phyloP scores from a whole-genome alignment of 2,888 invertebrate genomes.

The Drosophila fungiperda region DNA sequence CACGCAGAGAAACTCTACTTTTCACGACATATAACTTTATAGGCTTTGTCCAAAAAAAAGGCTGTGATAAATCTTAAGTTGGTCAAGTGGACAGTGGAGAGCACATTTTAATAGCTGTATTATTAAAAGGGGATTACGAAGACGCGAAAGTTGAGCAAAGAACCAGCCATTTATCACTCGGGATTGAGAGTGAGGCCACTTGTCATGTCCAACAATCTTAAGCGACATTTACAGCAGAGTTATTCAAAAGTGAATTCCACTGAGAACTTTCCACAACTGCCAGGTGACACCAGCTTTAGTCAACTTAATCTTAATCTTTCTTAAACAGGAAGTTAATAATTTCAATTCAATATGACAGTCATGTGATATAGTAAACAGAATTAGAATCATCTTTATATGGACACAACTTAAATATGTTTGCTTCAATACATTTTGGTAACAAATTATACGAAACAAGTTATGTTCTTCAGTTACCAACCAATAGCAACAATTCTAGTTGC shows the following conservation, averaged over 20 bases:
- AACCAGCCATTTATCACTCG: constrained; percentile 45
- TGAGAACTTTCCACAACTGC: not conserved
- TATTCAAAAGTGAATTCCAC: not conserved
- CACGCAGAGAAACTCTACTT: constrained; percentile 64
- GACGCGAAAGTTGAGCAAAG: constrained; percentile 56
- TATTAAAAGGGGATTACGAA: constrained; percentile 58
- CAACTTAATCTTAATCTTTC: not conserved
- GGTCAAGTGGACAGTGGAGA: constrained; percentile 27
- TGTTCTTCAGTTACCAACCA: not conserved
- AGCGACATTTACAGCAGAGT: constrained; percentile 7
- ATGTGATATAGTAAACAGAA: not conserved
- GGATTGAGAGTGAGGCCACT: constrained; percentile 25
- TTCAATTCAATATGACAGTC: not conserved
- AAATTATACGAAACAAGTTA: constrained; percentile 10
- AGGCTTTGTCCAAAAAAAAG: constrained; percentile 50
- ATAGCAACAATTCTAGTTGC: constrained; percentile 1
- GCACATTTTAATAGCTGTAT: constrained; percentile 44
- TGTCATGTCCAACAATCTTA: constrained; percentile 16
- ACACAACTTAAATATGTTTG: not conserved
- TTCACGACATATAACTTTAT: constrained; percentile 31
- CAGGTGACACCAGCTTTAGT: not conserved
- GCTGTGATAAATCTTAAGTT: constrained; percentile 45
- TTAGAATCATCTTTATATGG: not conserved
- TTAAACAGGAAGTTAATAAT: not conserved
- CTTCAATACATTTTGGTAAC: not conserved